Conservation (phyloP, 2,797 vertebrate species). For the Eurystomus glaucurus region DNA sequence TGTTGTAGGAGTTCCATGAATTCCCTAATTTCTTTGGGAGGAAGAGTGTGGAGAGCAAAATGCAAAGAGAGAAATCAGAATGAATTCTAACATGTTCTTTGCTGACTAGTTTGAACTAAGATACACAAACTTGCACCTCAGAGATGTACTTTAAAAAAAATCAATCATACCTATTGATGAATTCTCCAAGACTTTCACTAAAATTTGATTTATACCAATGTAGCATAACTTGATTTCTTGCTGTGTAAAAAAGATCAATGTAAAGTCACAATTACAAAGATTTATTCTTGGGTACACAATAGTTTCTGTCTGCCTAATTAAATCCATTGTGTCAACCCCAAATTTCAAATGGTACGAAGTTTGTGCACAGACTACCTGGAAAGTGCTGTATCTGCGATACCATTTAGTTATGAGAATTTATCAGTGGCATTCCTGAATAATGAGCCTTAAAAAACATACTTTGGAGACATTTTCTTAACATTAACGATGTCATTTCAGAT, state of each 20-base stretch:
- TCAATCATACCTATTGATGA: neutral
- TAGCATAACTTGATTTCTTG: constrained; percentile 31
- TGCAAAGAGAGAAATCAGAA: neutral
- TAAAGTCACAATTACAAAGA: neutral
- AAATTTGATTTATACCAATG: constrained; percentile 34
- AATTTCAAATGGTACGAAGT: neutral
- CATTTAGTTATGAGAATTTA: neutral
- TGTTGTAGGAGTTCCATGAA: neutral
- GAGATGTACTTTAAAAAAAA: neutral
- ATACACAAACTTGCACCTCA: neutral
- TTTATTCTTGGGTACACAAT: neutral
- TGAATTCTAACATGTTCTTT: neutral
- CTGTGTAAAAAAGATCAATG: neutral
- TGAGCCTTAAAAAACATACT: neutral
- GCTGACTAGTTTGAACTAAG: neutral
- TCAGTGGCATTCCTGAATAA: neutral
- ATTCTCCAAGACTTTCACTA: neutral
- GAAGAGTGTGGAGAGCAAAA: neutral
- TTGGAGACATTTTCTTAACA: neutral
- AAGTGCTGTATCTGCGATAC: neutral
- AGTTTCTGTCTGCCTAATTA: constrained; percentile 34
- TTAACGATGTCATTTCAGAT: neutral
- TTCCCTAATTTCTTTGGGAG: neutral
- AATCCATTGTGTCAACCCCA: neutral
- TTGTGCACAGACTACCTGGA: neutral